Conservation (phyloP, 2,888 invertebrate genomes). For the Tachina grossa region DNA sequence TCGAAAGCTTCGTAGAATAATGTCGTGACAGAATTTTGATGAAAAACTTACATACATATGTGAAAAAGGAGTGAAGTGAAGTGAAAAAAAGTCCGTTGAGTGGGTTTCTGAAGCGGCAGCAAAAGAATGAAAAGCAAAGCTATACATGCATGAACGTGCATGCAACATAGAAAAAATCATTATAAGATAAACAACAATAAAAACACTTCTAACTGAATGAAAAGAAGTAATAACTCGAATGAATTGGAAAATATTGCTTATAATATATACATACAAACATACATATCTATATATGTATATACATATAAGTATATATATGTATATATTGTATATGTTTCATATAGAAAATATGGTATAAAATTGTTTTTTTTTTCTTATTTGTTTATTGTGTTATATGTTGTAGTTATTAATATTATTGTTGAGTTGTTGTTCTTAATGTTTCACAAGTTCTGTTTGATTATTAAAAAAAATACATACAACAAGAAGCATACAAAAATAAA, state of each 20-base stretch:
- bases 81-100: conserved; percentile 53
- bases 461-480: conserved; percentile 31
- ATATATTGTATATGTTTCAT: too few species aligned
- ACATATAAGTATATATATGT: not conserved
- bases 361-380: conserved; percentile 1
- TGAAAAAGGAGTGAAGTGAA: conserved; percentile 36
- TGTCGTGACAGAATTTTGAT: conserved; percentile 69
- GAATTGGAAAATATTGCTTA: conserved; percentile 25
- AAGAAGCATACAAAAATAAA: conserved; percentile 22
- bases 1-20: conserved; percentile 72
- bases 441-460: conserved; percentile 55
- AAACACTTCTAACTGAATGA: conserved; percentile 50
- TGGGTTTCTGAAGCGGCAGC: conserved; percentile 52
- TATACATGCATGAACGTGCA: not conserved
- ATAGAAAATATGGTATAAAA: not conserved
- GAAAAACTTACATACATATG: not conserved
- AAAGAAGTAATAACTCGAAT: conserved; percentile 42
- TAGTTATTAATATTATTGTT: conserved; percentile 20
- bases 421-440: conserved; percentile 39
- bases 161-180: conserved; percentile 1
- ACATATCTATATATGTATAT: too few species aligned
- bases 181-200: conserved; percentile 32
- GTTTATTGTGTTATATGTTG: conserved; percentile 27
- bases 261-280: too few species aligned
- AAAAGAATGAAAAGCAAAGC: conserved; percentile 36